Evolutionary conservation across 2,113 vertebrate genomes (phyloP).

Genomic region (Taxidea taxus): DNA sequence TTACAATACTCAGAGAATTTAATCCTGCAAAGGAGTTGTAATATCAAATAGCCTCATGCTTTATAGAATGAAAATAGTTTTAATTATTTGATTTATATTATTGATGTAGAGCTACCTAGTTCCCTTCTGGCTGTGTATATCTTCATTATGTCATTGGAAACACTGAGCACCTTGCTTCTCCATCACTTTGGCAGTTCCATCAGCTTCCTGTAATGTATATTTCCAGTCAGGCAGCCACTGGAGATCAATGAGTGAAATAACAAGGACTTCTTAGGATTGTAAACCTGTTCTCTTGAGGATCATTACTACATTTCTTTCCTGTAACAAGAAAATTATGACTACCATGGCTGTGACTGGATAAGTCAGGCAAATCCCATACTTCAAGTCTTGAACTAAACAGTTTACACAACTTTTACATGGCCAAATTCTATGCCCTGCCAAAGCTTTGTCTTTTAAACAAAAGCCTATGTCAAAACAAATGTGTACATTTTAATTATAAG

Average conservation of each 20-base stretch:
- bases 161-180: neutral
- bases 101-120: constrained; percentile 26
- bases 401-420: neutral
- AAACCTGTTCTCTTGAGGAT: neutral
- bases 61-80: constrained; percentile 27
- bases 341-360: neutral
- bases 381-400: neutral
- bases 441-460: neutral
- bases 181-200: constrained; percentile 28
- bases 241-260: constrained; percentile 18
- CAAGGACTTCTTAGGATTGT: neutral
- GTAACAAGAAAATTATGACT: neutral
- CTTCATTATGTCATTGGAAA: constrained; percentile 35
- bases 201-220: neutral
- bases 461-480: neutral
- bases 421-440: neutral
- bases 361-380: neutral
- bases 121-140: neutral
- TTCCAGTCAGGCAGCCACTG: neutral
- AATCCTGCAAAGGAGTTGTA: constrained; percentile 53
- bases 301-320: neutral
- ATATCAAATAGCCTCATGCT: constrained; percentile 37
- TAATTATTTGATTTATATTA: constrained; percentile 32
- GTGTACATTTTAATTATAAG: neutral
- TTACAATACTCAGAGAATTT: constrained; percentile 64